Percentiles rank a stretch among this genome's conserved stretches.
Evolutionary conservation across 2,113 vertebrate species (phyloP).

Genomic region (Capreolus pygargus): DNA sequence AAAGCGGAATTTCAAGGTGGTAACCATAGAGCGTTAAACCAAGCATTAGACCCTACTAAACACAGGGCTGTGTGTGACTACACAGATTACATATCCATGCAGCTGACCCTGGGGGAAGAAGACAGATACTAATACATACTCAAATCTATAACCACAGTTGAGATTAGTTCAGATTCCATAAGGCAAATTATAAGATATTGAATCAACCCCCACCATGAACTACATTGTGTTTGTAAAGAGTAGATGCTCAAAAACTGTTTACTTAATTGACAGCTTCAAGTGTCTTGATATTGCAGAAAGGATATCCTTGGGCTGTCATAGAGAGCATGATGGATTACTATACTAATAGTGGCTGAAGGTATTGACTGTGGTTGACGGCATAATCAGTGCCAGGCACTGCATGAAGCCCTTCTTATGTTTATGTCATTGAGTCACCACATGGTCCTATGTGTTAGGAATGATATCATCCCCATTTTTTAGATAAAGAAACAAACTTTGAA

Average conservation of each 20-base stretch:
- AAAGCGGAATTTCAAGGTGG: neutral
- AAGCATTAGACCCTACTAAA: neutral
- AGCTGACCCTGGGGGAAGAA: neutral
- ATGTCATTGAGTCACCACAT: neutral
- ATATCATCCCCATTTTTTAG: neutral
- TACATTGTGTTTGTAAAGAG: neutral
- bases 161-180: neutral
- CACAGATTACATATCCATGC: fast-evolving
- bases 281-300: neutral
- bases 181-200: neutral
- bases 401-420: neutral
- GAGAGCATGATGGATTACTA: neutral
- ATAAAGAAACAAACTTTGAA: neutral
- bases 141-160: neutral
- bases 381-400: neutral
- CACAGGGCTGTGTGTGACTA: fast-evolving
- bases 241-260: neutral
- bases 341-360: neutral
- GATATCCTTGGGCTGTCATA: neutral
- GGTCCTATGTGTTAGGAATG: neutral
- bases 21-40: neutral
- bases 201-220: neutral
- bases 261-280: neutral
- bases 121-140: fast-evolving
- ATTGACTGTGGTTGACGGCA: neutral